phyloP scores from a whole-genome alignment of 2,113 vertebrate genomes.

The Kobus ellipsiprymnus region DNA sequence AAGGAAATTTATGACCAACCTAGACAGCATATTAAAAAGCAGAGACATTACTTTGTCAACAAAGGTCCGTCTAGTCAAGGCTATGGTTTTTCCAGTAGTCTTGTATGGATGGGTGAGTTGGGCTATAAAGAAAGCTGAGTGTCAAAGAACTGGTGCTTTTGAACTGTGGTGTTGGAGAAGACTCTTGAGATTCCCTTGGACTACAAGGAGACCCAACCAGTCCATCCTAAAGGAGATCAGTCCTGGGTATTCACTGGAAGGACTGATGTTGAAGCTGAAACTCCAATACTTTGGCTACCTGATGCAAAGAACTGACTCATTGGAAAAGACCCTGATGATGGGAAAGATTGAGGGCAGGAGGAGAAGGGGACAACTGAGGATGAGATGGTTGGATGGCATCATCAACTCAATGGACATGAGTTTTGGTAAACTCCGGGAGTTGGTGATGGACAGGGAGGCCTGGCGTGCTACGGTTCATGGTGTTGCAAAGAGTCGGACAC shows the following conservation, averaged over 20 bases:
- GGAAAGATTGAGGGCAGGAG: not conserved
- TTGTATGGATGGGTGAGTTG: no score
- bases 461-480: fast-evolving
- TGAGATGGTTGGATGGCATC: not conserved
- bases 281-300: not conserved
- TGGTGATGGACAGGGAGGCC: not conserved
- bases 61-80: no score
- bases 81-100: no score
- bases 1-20: no score
- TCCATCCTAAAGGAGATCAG: not conserved
- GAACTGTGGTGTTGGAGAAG: no score
- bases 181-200: no score
- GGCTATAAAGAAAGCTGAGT: no score
- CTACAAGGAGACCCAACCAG: no score
- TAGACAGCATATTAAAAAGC: no score
- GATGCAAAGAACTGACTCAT: not conserved
- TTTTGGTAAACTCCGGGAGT: not conserved
- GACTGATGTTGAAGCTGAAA: not conserved
- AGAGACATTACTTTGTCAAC: no score
- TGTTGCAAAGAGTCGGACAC: not conserved
- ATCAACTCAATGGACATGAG: not conserved
- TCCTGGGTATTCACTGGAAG: not conserved
- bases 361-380: not conserved
- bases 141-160: no score
- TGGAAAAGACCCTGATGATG: not conserved